Evolutionary conservation across 2,888 invertebrate species (phyloP).

Genomic region (Drosophila meridiana): DNA sequence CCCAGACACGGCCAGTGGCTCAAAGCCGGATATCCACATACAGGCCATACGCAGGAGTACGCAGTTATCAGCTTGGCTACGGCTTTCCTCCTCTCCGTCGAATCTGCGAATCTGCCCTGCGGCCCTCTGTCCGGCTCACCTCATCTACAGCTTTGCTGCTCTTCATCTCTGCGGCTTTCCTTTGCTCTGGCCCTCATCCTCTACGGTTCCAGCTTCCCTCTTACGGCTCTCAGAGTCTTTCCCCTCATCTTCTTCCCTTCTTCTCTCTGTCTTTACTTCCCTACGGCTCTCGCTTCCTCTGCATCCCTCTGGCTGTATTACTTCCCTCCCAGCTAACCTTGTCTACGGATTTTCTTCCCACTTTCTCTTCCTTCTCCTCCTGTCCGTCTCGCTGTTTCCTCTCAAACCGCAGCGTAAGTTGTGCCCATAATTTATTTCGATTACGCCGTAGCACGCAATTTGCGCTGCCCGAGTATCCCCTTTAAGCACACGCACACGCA

Average conservation of each 20-base stretch:
- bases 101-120: background rate
- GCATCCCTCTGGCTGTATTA: background rate
- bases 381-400: background rate
- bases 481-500: slow-evolving; percentile 39
- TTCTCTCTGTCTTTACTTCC: background rate
- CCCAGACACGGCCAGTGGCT: slow-evolving; percentile 55
- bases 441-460: slow-evolving; percentile 78
- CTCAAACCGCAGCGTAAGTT: slow-evolving; percentile 61
- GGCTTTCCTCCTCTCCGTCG: background rate
- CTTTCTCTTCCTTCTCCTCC: background rate
- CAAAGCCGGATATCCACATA: slow-evolving; percentile 64
- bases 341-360: background rate
- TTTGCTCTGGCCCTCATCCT: background rate
- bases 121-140: background rate
- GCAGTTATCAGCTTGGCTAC: slow-evolving; percentile 29
- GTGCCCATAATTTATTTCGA: slow-evolving; percentile 80
- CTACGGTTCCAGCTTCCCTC: background rate
- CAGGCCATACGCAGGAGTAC: slow-evolving; percentile 34
- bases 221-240: background rate
- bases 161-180: background rate
- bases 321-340: background rate
- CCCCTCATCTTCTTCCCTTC: too few relatives aligned
- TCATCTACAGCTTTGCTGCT: background rate
- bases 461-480: slow-evolving; percentile 68
- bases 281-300: background rate